Percentiles rank a stretch among this genome's conserved stretches.
phyloP scores from a whole-genome alignment of 1,140 invertebrate species.

The Drosophila carrolli region DNA sequence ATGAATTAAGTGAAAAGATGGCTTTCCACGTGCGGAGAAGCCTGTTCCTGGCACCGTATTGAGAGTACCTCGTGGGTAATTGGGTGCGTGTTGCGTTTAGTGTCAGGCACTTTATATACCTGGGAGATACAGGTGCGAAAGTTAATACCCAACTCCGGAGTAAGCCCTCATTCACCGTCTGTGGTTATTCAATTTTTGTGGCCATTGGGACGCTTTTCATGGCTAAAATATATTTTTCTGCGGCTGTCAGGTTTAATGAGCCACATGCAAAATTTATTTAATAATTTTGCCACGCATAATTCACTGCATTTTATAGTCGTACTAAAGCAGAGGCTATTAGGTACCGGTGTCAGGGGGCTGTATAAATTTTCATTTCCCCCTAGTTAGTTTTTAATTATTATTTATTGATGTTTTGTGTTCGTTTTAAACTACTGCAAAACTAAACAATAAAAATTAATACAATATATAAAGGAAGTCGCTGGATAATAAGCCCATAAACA shows the following conservation, averaged over 20 bases:
- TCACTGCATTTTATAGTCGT: constrained; percentile 43
- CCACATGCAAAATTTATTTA: constrained; percentile 78
- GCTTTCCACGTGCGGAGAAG: constrained; percentile 25
- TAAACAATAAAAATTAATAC: constrained; percentile 2
- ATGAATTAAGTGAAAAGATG: constrained; percentile 61
- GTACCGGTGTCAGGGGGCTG: neutral
- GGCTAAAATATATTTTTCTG: constrained; percentile 9
- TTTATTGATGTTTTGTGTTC: constrained; percentile 22
- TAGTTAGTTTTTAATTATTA: constrained; percentile 43
- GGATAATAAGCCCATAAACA: neutral
- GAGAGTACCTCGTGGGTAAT: constrained; percentile 36
- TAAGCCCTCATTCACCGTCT: neutral
- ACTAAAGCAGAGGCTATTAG: constrained; percentile 53
- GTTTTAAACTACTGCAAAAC: neutral
- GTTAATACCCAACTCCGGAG: no score
- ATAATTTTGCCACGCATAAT: constrained; percentile 64
- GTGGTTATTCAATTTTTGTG: constrained; percentile 66
- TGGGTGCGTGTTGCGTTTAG: constrained; percentile 46
- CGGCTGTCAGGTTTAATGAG: constrained; percentile 68
- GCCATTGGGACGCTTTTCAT: constrained; percentile 31
- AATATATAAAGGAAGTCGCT: neutral
- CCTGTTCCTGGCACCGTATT: constrained; percentile 29
- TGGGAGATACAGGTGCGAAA: constrained; percentile 47
- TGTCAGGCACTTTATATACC: constrained; percentile 47
- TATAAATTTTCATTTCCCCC: constrained; percentile 36